phyloP scores from a whole-genome alignment of 2,113 vertebrate species.

The Gopherus evgoodei region DNA sequence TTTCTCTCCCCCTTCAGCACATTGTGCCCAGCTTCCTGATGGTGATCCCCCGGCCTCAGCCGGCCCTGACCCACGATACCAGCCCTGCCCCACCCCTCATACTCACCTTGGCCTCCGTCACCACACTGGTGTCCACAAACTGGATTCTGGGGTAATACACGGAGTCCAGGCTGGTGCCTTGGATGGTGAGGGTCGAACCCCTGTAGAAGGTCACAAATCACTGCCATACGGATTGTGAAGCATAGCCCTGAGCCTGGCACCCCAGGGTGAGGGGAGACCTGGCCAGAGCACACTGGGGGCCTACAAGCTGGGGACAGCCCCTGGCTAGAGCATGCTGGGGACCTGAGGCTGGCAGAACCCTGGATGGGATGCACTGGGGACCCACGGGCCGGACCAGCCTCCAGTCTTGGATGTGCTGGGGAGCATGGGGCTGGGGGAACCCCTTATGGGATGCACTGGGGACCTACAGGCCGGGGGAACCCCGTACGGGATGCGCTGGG shows the following conservation, averaged over 20 bases:
- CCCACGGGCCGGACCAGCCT: not conserved
- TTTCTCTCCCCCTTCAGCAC: not conserved
- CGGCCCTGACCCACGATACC: not conserved
- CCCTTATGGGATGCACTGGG: rapidly evolving
- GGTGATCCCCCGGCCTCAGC: not conserved
- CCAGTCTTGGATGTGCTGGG: no score
- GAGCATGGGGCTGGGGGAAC: not conserved
- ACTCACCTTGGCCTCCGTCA: slow-evolving; percentile 32
- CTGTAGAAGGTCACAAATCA: slow-evolving; percentile 65
- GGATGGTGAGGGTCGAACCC: slow-evolving; percentile 86
- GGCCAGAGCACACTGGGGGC: not conserved
- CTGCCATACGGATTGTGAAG: not conserved
- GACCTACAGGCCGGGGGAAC: not conserved
- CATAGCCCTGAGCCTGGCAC: not conserved
- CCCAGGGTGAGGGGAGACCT: not conserved
- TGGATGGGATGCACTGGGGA: rapidly evolving
- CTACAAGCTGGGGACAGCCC: not conserved
- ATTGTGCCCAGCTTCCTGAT: no score
- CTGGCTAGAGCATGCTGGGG: not conserved
- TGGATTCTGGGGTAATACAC: slow-evolving; percentile 75
- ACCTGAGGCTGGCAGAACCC: not conserved
- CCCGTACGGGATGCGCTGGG: not conserved
- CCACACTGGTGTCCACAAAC: not conserved
- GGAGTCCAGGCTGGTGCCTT: slow-evolving; percentile 89
- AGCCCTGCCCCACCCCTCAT: rapidly evolving